Base-by-base conservation (phyloP, 2,888 invertebrate species). In the Rhagonycha lutea region DNA sequence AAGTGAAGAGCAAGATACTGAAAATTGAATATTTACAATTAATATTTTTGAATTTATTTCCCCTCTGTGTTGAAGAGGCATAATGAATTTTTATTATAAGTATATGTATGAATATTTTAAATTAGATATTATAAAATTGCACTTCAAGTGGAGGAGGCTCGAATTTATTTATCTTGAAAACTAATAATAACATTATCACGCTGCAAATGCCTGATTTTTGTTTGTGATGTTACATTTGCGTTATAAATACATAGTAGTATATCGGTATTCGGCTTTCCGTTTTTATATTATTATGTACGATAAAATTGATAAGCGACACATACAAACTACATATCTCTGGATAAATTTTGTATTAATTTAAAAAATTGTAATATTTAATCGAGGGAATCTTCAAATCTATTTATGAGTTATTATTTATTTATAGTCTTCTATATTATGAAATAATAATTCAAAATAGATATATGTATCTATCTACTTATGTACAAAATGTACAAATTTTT, bases 181-280 rank as follows among this genome's bases (percentile, higher is more conserved):
- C 26, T 14, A 67, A 26, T 28, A 69, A 32, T 24, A 60, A 8
- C 32, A 28, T 29, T 63, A 63, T 70, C 70, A 70, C 70, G 70
- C 14, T 14, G 10, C 8, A 11, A 18, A 14, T 70, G 61, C 70
- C 61, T 70, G 70, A 70, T 70, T 14, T 29, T 70, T 70, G 70
- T 70, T 70, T 70, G 61, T 62, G 14, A 26, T 14, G 61, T n/a
- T 47, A 47, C 8, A 47, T 47, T 47, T 47, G n/a, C 47, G 47
- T 47, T 47, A 47, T 47, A 47, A 47, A 47, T 47, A 47, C 18
- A 18, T 18, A 18, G 18, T 18, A 18, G 1, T 18, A 18, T 18
- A 18, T 18, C 18, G 18, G 18, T 18, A 18, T 18, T 47, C 47
- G n/a, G n/a, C n/a, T n/a, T 47, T 47, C 8, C 47, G 12, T n/a